Base-by-base conservation (phyloP, 2,888 invertebrate genomes). In the Pyralis farinalis region DNA sequence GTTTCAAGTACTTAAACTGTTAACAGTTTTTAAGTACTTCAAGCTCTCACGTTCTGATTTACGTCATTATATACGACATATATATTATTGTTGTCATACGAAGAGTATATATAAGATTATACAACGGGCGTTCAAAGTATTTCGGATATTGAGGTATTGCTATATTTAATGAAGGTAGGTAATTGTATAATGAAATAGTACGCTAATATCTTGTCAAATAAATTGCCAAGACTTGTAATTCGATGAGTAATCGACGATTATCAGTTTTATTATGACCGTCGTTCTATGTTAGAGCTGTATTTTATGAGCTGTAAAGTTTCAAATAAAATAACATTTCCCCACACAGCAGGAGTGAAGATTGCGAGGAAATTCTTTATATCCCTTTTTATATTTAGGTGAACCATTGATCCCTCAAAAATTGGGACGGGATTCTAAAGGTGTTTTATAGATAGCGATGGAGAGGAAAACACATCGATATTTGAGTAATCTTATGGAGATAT, bases 201-300 rank as follows among this genome's bases (percentile, higher is more conserved):
- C n/a, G n/a, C n/a, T n/a, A n/a, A n/a, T n/a, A n/a, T n/a, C n/a
- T n/a, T n/a, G n/a, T n/a, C n/a, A n/a, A 16, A 16, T 16, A 4
- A 3, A 32, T 16, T 32, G 12, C n/a, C 33, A 41, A 20, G 11
- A 20, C 33, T 29, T 12, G 27, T 42, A 39, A 48, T 46, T 47
- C 27, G 44, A 47, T 49, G 49, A 48, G 42, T 46, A 46, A 50
- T 46, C 39, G 36, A 25, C 42, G 27, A 35, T 43, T 40, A 34
- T 35, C 33, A 41, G 39, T 43, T 45, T 39, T 39, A 38, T 32
- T 38, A 27, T 16, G 16, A 27, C 27, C 16, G 8, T 8, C 21
- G 20, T 33, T 33, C 30, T 8, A 27, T n/a, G 6, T 10, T 28
- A 11, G 12, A 20, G 1, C 12, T 10, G 10, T 39, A 33, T 27